Conservation (phyloP, 2,888 invertebrate species). For the Latrodectus hesperus region DNA sequence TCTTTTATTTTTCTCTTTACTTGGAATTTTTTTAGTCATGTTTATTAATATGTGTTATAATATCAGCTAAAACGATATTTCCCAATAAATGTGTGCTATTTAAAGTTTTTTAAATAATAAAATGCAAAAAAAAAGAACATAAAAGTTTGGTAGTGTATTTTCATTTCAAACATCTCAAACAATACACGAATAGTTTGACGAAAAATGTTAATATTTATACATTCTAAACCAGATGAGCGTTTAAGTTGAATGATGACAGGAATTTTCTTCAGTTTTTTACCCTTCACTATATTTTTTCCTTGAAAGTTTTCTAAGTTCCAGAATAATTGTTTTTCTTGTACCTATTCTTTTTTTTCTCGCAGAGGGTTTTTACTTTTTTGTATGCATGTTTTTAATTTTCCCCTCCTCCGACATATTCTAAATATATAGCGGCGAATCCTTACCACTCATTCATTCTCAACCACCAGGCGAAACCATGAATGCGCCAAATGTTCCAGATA, state of each 20-base stretch:
- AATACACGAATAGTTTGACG: too few species aligned
- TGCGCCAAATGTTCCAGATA: constrained; percentile 15
- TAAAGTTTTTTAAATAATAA: too few species aligned
- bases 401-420: constrained; percentile 26
- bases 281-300: background rate
- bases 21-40: too few species aligned
- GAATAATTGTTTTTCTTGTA: background rate
- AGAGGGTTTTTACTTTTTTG: background rate
- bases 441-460: constrained; percentile 40
- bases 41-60: too few species aligned
- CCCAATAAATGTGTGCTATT: too few species aligned
- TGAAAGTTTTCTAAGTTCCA: background rate
- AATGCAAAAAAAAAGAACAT: too few species aligned
- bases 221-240: too few species aligned
- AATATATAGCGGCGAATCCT: constrained; percentile 36
- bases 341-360: background rate
- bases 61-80: too few species aligned
- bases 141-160: too few species aligned
- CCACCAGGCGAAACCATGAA: constrained; percentile 19
- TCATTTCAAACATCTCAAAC: too few species aligned
- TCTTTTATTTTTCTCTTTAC: too few species aligned
- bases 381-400: constrained; percentile 8
- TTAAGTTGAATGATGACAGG: background rate
- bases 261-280: background rate
- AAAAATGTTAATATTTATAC: too few species aligned